Base-by-base conservation (phyloP, 64 coral and sea anemone genomes). In the Pocillopora verrucosa region DNA sequence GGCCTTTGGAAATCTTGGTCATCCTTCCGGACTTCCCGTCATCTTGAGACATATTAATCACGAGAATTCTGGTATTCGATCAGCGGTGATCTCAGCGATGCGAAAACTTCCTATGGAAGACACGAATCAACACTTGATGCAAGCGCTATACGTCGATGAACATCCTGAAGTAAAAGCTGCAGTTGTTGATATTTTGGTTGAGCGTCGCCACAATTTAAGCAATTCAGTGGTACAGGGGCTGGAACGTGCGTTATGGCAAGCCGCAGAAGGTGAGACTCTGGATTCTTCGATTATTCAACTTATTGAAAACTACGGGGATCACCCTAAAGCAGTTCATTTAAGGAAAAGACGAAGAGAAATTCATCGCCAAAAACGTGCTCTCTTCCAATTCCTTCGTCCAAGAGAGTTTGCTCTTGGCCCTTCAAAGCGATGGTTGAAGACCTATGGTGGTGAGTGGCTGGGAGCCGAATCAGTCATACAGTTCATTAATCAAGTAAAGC, bases 1-100 rank as follows among this genome's bases (percentile, higher is more conserved):
- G 95, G 95, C 95, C 20, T 92, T 98, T 72, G 92, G 95, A 12
- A 98, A 98, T 75, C 86, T 98, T 16, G 95, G 95, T 60, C 95
- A 98, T 81, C 73, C 61, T 37, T 91, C 92, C 58, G 92, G 92
- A 59, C 76, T 98, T 60, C 73, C 89, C 14, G 79, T 91, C 5
- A 98, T 98, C 67, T 62, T 98, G 9, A 60, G 74, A 72, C 95
- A 98, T 72, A 56, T 64, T 34, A 60, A 98, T 67, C 92, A 98
- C 86, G 92, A 98, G 20, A 93, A 87, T 62, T 98, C 95, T 38
- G 88, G 88, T 9, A 93, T 98, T n/a, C 77, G 95, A 45, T 94
- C 89, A 90, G 92, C 95, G 26, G 92, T 93, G 10, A 92, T 84
- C 5, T 94, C 92, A 56, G 92, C 92, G 11, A 88, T 98, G 92